Base-by-base conservation (phyloP, 2,797 vertebrate genomes). In the Glossophaga mutica region DNA sequence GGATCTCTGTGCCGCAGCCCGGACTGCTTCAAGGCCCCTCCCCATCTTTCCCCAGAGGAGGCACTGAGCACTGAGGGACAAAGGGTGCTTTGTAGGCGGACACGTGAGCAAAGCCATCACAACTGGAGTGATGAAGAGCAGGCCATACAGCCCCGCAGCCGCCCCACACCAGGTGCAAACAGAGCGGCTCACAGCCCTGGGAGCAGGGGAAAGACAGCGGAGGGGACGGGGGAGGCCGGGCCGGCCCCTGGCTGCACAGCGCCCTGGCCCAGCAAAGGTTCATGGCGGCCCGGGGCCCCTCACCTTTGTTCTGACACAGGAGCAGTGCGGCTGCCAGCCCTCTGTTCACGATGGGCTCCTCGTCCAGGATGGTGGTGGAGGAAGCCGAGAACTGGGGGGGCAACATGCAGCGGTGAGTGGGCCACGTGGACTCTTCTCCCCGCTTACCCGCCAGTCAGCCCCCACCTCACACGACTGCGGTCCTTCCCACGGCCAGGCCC, bases 241-340 rank as follows among this genome's bases (percentile, higher is more conserved):
- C 44, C 14, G 1, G 37, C 10, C 15, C 50, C 34, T 22, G n/a
- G n/a, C 16, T 16, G 29, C 24, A 1, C 0, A 10, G 32, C 0
- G 6, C 67, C 46, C 32, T 12, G 29, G 46, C 16, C 37, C 3
- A 4, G 10, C 29, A 1, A 55, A 7, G 32, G 62, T n/a, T 22
- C 32, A 4, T 1, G 1, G 50, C 10, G 12, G 44, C 55, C 37
- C 26, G 0, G 4, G 14, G 74, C 14, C 59, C 29, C 76, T 67
- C 15, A 98, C 99, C 99, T 98, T 99, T 99, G 97, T 99, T 99
- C 98, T 99, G 99, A 97, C 99, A 99, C 83, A 99, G 94, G 48
- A 98, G 98, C 96, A 99, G 97, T 0, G 99, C 99, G 0, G 99
- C 99, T 0, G 98, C 99, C 9, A 99, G 98, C 32, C 99, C 99